Evolutionary conservation across 2,797 vertebrate species (phyloP), one percentile per base, ranked within the genome.

Genomic region (Paguma larvata): DNA sequence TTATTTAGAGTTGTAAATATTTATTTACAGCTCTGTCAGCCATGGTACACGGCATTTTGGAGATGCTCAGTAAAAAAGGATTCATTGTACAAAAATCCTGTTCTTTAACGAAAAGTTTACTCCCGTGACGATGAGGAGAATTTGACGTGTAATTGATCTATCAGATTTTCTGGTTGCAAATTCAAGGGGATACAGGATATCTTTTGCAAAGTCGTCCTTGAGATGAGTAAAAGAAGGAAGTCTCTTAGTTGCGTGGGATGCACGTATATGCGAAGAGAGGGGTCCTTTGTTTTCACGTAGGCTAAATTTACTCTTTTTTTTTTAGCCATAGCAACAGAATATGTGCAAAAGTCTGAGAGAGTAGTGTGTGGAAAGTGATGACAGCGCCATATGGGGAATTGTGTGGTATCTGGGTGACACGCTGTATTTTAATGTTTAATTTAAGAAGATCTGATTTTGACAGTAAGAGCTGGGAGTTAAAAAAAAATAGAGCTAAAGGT

Each of bases 371-470:
- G 82, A 96, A 93, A 85, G 85, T 65, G 94, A 82, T 88, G 97
- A 97, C 67, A 97, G 93, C 7, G 0, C 91, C 97, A 93, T 94
- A 97, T 97, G 97, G 91, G 48, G 51, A 82, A 73, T 34, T 93
- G 65, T 87, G 56, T 93, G 93, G 68, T 88, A 73, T 92, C 75
- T 78, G 65, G 70, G 91, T 72, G 56, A 91, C 30, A 77, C 41
- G 65, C 48, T 94, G 30, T 38, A 89, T 89, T 72, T 96, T 68
- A 97, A 91, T 90, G 72, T 93, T 95, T 96, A 95, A 95, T 97
- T 97, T 97, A 96, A 97, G 92, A 89, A 63, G 62, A 82, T 84
- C 56, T 93, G 91, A 97, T 93, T 97, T 87, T 93, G 70, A 96
- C 91, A 94, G 44, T 80, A 84, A 78, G 79, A 92, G 34, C 65